Evolutionary conservation across 2,113 vertebrate genomes (phyloP), one percentile per base, ranked within the genome.

Genomic region (Manacus vitellinus): DNA sequence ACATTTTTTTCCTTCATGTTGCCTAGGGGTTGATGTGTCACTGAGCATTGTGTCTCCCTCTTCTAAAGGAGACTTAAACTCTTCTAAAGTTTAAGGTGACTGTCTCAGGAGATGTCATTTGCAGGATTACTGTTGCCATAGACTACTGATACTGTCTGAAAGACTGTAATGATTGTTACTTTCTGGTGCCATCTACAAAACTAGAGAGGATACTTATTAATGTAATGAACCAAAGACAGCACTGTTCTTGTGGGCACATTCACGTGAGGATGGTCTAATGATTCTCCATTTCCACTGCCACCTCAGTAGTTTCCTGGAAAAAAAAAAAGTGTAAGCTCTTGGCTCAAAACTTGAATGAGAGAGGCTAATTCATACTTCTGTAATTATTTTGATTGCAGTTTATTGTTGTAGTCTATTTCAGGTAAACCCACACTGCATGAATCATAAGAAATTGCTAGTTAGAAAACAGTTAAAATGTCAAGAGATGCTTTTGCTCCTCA

Each of bases 401-500:
- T 68, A 44, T 94, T 85, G 21, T 88, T 83, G 49, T 90, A 58
- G 15, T 74, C 58, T 90, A 58, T 90, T 94, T 86, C 65, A 73
- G 51, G 54, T 75, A 79, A 97, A 65, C 27, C 24, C 66, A 41
- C 68, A 27, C 35, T 74, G 75, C 14, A 27, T 84, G 83, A 88
- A 49, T 94, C 88, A 62, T 86, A 67, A 33, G 30, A 91, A 92
- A 83, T 95, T 88, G 39, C 55, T 70, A 59, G 28, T 72, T 73
- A 70, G 79, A 88, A 85, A 85, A 83, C 47, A 59, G 46, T 61
- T 89, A 68, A 3, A 88, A 79, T 73, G 88, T 93, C 79, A 86
- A 94, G 88, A 86, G 68, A 33, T 94, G 68, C 67, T 94, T 96
- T 84, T 77, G 28, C 54, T 92, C 37, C 63, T 66, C 31, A 77